A percentile compares a stretch with the other conserved stretches of the same genome.
These are phyloP conservation scores for Drosophila mayri DNA, from an alignment of 1,140 invertebrate genomes.

Conservation along the genomic window DNA sequence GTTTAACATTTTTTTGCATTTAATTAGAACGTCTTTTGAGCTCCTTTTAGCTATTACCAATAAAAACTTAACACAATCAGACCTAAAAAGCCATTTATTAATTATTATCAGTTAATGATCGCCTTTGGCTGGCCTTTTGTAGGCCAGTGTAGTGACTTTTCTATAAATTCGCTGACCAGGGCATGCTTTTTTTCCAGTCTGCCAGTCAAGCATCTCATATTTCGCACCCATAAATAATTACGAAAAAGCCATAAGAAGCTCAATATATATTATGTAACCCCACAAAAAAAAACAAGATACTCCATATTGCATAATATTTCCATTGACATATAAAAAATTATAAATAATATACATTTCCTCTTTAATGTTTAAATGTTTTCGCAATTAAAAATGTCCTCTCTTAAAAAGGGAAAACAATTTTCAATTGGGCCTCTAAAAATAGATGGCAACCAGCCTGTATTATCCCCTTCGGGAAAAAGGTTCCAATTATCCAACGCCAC, in stretches of 20 bases:
- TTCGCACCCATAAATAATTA: slow-evolving; percentile 8
- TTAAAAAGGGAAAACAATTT: background rate
- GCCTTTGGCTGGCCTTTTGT: background rate
- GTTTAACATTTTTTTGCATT: background rate
- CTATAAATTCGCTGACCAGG: background rate
- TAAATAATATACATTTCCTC: background rate
- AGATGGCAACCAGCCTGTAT: background rate
- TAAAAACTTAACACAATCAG: background rate
- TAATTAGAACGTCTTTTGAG: background rate
- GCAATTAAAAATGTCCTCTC: too few relatives aligned
- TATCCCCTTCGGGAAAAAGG: background rate
- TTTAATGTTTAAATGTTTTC: too few relatives aligned
- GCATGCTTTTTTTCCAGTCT: too few relatives aligned
- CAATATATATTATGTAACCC: slow-evolving; percentile 8
- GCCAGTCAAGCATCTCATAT: slow-evolving; percentile 2
- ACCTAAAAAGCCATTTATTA: background rate
- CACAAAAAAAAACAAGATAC: background rate
- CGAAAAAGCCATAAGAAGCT: too few relatives aligned
- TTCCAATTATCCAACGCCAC: background rate
- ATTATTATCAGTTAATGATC: background rate
- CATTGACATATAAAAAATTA: background rate
- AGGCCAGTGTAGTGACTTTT: slow-evolving; percentile 4
- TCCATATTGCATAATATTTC: background rate
- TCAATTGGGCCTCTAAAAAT: slow-evolving; percentile 2
- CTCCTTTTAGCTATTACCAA: background rate